Base-by-base conservation (phyloP, 1,140 invertebrate genomes). In the roundworm (Caenorhabditis elegans) region DNA sequence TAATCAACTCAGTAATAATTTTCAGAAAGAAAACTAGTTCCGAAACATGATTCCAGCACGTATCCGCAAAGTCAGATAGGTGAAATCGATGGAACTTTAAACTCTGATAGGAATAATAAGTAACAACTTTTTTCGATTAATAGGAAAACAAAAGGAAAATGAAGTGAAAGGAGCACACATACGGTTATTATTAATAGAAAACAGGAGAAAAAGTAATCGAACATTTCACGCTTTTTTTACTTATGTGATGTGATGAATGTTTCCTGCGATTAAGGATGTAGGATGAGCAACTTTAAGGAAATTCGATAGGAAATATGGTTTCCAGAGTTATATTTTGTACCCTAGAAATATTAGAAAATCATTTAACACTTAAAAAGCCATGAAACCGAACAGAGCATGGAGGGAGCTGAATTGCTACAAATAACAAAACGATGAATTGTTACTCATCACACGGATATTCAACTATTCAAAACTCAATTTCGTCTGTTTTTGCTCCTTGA, bases 381-480 rank as follows among this genome's bases (percentile, higher is more conserved):
- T n/a, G n/a, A n/a, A n/a, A n/a, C n/a, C n/a, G n/a, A n/a, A n/a
- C n/a, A n/a, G n/a, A n/a, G n/a, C n/a, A n/a, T n/a, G n/a, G n/a
- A n/a, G n/a, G n/a, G n/a, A n/a, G n/a, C n/a, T n/a, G n/a, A n/a
- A n/a, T n/a, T n/a, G n/a, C n/a, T n/a, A n/a, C n/a, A n/a, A n/a
- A n/a, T n/a, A n/a, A n/a, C n/a, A n/a, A n/a, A n/a, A n/a, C 11
- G 26, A 39, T 39, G 17, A 60, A 36, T 70, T 43, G 60, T 70
- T 70, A 39, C 60, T 39, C 60, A 70, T 70, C 60, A 39, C 10
- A 19, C 31, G 60, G 60, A 70, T 70, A 70, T 70, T 70, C 60
- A 70, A 70, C 60, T 70, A 70, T 70, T 34, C 34, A n/a, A 11
- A 70, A 70, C 34, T 70, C 60, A 19, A 70, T 70, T 70, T 43